phyloP scores from a whole-genome alignment of 1,140 invertebrate species.

The Brachystomella parvula region DNA sequence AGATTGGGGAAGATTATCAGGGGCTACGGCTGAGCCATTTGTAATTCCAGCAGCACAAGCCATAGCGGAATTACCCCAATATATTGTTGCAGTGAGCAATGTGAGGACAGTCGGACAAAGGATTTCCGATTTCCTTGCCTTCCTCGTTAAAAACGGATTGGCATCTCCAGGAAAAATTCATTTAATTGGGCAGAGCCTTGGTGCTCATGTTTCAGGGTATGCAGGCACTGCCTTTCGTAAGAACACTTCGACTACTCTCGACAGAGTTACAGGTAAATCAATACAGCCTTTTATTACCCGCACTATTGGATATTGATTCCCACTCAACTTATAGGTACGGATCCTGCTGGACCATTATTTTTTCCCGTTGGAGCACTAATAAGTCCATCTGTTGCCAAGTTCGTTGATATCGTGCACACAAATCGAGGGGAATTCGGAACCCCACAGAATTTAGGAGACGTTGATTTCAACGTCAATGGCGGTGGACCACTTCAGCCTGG shows the following conservation, averaged over 20 bases:
- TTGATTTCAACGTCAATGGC: conserved; percentile 45
- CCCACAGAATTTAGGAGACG: conserved; percentile 50
- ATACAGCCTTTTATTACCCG: background rate
- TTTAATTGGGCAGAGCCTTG: conserved; percentile 4
- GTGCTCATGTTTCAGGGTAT: background rate
- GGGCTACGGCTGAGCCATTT: background rate
- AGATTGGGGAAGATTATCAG: conserved; percentile 18
- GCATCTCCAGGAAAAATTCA: background rate
- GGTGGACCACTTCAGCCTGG: conserved; percentile 6
- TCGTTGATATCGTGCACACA: conserved; percentile 62
- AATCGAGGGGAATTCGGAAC: conserved; percentile 54
- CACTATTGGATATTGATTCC: background rate
- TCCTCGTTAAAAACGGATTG: conserved; percentile 10
- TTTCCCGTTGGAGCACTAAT: conserved; percentile 42
- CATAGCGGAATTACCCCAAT: background rate
- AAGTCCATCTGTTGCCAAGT: conserved; percentile 52
- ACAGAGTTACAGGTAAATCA: conserved; percentile 13
- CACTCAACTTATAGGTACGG: background rate
- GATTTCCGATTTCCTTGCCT: conserved; percentile 14
- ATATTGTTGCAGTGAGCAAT: conserved; percentile 5
- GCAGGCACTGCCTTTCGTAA: background rate
- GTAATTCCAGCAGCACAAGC: background rate
- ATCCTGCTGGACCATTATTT: conserved; percentile 27
- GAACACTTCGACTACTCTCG: background rate
- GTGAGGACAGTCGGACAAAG: conserved; percentile 7